Evolutionary conservation across 2,888 invertebrate species (phyloP), one percentile per base, ranked within the genome.

Genomic region (Artemia sinica): DNA sequence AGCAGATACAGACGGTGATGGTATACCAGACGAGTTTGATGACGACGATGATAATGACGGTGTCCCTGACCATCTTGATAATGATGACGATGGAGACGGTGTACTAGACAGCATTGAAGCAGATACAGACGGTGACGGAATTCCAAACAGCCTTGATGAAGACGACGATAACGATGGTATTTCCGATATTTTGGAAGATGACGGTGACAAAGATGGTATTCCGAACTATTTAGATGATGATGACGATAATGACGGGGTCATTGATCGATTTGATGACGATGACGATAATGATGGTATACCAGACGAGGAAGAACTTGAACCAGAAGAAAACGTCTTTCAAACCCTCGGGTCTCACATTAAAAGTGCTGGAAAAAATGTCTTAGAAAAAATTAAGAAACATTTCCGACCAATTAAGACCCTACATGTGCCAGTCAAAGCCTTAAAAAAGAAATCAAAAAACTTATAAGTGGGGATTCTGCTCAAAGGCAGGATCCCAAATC

Each of bases 251-350:
- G 63, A 58, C 28, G 63, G 63, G 28, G 63, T 58, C 11, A n/a
- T 28, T 18, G 63, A 58, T 58, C 28, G 28, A 18, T 28, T 58
- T 10, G 63, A 58, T 58, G 28, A 58, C 9, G 63, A 58, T 58
- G 63, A 58, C 11, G 63, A 58, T 58, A 58, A 11, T 58, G 63
- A 58, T 10, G 63, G 63, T 58, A 58, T 58, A 18, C 63, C 63
- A n/a, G 63, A 58, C 11, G 63, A 58, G 28, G 63, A 58, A 58
- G 63, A 58, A n/a, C 79, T 65, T 74, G 75, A 67, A 67, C 69
- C 1, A 10, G 67, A 13, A 11, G 11, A 14, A 49, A 58, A 58
- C 11, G 28, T 58, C 28, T 58, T 58, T 58, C n/a, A 58, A 28
- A 58, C 63, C 14, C 10, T 58, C 9, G 63, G 28, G 10, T 58